phyloP scores from a whole-genome alignment of 2,888 invertebrate species.

The Buathra laborator region DNA sequence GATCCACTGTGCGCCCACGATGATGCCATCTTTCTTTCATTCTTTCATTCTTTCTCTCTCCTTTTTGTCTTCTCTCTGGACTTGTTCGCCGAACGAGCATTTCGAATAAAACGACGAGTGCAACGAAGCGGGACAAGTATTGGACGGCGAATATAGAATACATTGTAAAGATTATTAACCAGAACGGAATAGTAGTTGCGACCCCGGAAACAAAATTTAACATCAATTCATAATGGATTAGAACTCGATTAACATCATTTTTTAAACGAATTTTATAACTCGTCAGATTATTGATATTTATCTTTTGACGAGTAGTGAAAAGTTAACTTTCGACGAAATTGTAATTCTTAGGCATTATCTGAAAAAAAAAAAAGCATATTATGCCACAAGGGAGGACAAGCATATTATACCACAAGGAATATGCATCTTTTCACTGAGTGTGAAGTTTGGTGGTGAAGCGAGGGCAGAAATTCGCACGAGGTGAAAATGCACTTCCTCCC shows the following conservation, averaged over 20 bases:
- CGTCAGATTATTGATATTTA: neutral
- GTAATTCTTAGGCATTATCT: too few relatives aligned
- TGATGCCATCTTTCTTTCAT: slow-evolving; percentile 60
- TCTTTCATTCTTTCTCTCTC: slow-evolving; percentile 34
- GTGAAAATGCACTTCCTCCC: too few relatives aligned
- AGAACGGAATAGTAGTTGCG: slow-evolving; percentile 27
- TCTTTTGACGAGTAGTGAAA: too few relatives aligned
- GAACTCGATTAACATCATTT: neutral
- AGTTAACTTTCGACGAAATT: too few relatives aligned
- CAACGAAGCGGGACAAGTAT: slow-evolving; percentile 26
- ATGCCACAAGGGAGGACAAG: too few relatives aligned
- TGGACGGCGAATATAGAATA: slow-evolving; percentile 27
- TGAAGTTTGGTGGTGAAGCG: too few relatives aligned
- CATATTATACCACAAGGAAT: too few relatives aligned
- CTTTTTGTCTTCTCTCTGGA: slow-evolving; percentile 23
- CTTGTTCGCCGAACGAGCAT: slow-evolving; percentile 48
- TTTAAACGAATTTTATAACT: neutral
- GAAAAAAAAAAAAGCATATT: too few relatives aligned
- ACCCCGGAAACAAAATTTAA: neutral
- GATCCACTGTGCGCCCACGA: slow-evolving; percentile 49
- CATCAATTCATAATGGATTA: neutral
- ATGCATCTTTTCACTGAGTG: too few relatives aligned
- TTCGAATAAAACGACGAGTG: slow-evolving; percentile 56
- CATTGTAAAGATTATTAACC: slow-evolving; percentile 49
- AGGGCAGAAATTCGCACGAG: too few relatives aligned